phyloP scores from a whole-genome alignment of 2,797 vertebrate genomes.

The Propithecus deckenii region DNA sequence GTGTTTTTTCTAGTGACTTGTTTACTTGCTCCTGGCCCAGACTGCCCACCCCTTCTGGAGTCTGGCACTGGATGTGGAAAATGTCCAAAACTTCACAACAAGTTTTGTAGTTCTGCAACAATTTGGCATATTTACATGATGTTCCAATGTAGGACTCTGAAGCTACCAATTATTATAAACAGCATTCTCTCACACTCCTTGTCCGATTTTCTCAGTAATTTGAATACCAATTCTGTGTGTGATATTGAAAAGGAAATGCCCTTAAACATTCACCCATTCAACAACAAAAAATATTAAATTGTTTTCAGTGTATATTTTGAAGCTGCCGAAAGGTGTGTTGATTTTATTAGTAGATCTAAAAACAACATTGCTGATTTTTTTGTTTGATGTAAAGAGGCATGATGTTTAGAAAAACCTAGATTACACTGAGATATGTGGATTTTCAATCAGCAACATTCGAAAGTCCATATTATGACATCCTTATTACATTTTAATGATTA shows the following conservation, averaged over 20 bases:
- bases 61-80: neutral
- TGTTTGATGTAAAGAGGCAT: neutral
- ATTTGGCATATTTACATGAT: neutral
- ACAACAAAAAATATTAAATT: neutral
- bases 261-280: neutral
- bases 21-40: neutral
- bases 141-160: neutral
- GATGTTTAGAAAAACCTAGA: neutral
- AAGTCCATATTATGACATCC: slow-evolving; percentile 23
- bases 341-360: neutral
- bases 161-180: neutral
- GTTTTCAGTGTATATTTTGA: neutral
- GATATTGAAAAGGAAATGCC: neutral
- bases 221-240: neutral
- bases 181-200: neutral
- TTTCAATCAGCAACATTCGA: slow-evolving; percentile 22
- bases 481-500: slow-evolving; percentile 46
- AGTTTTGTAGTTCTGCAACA: neutral
- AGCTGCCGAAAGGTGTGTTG: neutral
- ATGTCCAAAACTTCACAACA: neutral
- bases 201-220: neutral
- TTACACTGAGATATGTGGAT: neutral
- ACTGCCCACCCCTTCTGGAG: neutral
- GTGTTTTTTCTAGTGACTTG: neutral
- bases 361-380: neutral